These are phyloP conservation scores for Serripes groenlandicus DNA, from an alignment of 2,888 invertebrate species.

Conservation along the genomic window DNA sequence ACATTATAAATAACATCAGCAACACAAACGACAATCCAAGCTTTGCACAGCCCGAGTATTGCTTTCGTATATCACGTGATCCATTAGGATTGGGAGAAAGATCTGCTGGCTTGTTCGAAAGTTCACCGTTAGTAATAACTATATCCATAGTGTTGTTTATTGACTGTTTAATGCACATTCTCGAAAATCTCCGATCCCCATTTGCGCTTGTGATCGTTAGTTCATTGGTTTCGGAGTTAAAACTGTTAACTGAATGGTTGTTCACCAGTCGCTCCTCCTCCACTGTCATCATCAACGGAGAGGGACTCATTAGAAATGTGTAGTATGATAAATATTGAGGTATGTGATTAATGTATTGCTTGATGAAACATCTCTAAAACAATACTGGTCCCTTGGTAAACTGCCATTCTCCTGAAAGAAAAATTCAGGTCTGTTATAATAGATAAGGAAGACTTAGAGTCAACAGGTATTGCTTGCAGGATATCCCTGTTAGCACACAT, in stretches of 20 bases:
- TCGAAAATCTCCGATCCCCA: conserved; percentile 33
- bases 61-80: conserved; percentile 30
- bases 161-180: conserved; percentile 39
- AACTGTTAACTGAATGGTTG: conserved; percentile 42
- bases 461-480: no score
- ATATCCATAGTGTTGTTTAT: conserved; percentile 35
- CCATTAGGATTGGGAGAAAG: neutral
- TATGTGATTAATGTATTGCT: no score
- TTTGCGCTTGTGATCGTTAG: conserved; percentile 36
- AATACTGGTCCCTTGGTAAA: no score
- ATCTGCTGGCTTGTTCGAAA: neutral
- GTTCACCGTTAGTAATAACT: conserved; percentile 30
- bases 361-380: no score
- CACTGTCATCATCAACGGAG: neutral
- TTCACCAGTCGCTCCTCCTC: conserved; percentile 27
- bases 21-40: conserved; percentile 36
- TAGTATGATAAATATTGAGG: no score
- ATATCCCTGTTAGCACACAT: no score
- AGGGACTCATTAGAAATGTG: neutral
- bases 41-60: conserved; percentile 30
- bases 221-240: conserved; percentile 32
- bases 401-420: no score
- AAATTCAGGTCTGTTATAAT: no score
- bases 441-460: no score
- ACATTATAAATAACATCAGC: conserved; percentile 36